Percentiles rank a stretch among this genome's conserved stretches.
phyloP scores from a whole-genome alignment of 2,888 invertebrate species.

The Strigamia crassipes region DNA sequence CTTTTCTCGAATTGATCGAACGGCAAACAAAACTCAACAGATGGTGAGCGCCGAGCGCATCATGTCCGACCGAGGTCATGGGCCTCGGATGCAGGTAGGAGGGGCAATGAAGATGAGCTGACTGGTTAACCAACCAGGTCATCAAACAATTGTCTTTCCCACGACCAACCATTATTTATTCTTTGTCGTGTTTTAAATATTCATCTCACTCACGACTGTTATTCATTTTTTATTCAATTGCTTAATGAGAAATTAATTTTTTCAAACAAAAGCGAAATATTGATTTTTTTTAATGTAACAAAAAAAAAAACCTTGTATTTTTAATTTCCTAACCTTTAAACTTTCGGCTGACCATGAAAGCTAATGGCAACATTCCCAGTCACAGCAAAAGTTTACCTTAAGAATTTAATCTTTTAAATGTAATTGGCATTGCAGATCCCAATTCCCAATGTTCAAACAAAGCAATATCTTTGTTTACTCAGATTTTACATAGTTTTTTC shows the following conservation, averaged over 20 bases:
- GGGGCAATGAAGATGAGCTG: constrained; percentile 19
- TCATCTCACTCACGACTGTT: background rate
- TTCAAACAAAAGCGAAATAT: background rate
- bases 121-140: constrained; percentile 31
- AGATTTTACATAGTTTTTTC: too few species aligned
- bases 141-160: constrained; percentile 13
- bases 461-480: too few species aligned
- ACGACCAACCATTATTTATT: background rate
- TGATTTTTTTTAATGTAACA: too few species aligned
- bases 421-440: too few species aligned
- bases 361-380: background rate
- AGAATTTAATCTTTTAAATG: background rate
- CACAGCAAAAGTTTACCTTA: background rate
- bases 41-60: background rate
- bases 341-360: background rate
- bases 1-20: background rate
- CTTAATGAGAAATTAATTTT: background rate
- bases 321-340: background rate
- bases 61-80: constrained; percentile 14
- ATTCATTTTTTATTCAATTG: background rate
- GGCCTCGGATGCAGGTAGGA: constrained; percentile 4
- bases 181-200: background rate
- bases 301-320: too few species aligned
- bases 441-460: too few species aligned
- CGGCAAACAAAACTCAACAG: background rate